Evolutionary conservation across 2,797 vertebrate species (phyloP).

Genomic region (Novumbra hubbsi): DNA sequence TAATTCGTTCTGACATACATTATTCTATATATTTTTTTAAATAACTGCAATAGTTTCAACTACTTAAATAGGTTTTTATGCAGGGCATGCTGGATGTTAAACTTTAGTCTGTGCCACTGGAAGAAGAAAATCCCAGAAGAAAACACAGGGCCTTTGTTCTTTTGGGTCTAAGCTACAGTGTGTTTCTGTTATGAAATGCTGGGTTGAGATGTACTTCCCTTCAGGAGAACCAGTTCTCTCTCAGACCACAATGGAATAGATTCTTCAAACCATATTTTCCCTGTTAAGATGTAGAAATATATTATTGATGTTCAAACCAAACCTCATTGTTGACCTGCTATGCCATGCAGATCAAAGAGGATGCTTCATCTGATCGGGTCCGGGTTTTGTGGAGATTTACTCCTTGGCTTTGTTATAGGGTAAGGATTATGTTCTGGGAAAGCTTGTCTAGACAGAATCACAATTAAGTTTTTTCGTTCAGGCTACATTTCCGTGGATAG

Average conservation of each 20-base stretch:
- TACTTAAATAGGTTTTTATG: not conserved
- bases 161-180: constrained; percentile 1
- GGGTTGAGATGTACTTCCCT: constrained; percentile 39
- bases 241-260: constrained; percentile 38
- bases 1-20: constrained; percentile 6
- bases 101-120: constrained; percentile 29
- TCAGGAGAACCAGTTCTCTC: constrained; percentile 36
- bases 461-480: constrained; percentile 19
- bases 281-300: constrained; percentile 34
- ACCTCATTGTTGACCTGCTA: constrained; percentile 42
- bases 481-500: not conserved
- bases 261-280: constrained; percentile 39
- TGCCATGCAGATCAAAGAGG: constrained; percentile 48
- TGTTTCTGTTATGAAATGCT: constrained; percentile 48
- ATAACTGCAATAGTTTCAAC: constrained; percentile 25
- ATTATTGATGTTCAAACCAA: constrained; percentile 44
- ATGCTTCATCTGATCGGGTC: constrained; percentile 43
- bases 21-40: constrained; percentile 21
- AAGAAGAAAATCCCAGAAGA: constrained; percentile 25
- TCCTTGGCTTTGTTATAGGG: constrained; percentile 13
- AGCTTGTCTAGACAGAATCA: constrained; percentile 21
- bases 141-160: constrained; percentile 54
- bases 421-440: constrained; percentile 22
- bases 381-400: constrained; percentile 31
- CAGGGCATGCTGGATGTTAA: not conserved